These are phyloP conservation scores for Plagodis pulveraria DNA, from an alignment of 2,888 invertebrate species.

Conservation along the genomic window DNA sequence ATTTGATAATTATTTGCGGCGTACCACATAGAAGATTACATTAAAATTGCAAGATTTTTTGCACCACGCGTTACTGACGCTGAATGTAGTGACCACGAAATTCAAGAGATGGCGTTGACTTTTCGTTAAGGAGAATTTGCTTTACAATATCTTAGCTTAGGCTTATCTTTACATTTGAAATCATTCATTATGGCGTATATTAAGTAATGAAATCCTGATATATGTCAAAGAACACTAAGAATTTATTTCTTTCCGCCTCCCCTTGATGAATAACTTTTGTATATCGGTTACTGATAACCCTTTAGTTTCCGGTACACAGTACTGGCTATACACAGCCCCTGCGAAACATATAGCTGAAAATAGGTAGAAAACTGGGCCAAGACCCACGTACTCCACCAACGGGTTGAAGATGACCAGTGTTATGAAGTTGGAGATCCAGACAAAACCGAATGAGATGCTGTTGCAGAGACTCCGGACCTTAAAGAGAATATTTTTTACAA, in stretches of 20 bases:
- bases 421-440: constrained; percentile 63
- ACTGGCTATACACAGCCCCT: constrained; percentile 56
- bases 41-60: too few species aligned
- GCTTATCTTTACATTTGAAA: too few species aligned
- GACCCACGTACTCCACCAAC: constrained; percentile 56
- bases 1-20: too few species aligned
- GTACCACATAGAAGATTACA: too few species aligned
- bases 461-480: constrained; percentile 66
- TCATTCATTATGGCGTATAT: too few species aligned
- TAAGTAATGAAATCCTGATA: too few species aligned
- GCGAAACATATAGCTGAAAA: constrained; percentile 63
- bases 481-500: constrained; percentile 11
- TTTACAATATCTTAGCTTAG: too few species aligned
- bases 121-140: too few species aligned
- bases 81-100: too few species aligned
- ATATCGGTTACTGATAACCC: constrained; percentile 65
- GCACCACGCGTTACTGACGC: too few species aligned
- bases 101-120: too few species aligned
- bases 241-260: constrained; percentile 32
- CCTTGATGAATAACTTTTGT: constrained; percentile 54
- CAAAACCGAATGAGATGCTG: constrained; percentile 52
- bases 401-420: constrained; percentile 65
- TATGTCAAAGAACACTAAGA: constrained; percentile 24
- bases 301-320: constrained; percentile 72
- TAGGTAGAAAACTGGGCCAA: constrained; percentile 66